A percentile compares a stretch with the other conserved stretches of the same genome.
phyloP scores from a whole-genome alignment of 1,140 invertebrate species.

The Tetramorium alpestre region DNA sequence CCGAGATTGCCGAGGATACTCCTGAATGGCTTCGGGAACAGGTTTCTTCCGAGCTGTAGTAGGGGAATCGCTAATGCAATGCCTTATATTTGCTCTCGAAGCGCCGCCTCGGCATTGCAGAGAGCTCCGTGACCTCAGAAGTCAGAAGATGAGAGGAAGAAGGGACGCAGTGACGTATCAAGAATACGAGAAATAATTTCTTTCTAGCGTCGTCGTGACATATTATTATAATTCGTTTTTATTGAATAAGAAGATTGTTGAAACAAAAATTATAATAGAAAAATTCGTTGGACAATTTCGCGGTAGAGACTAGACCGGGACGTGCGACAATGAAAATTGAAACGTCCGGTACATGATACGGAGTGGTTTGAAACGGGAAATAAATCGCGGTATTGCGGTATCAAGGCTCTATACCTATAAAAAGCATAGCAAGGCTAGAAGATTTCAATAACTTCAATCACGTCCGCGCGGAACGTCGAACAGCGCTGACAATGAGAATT shows the following conservation, averaged over 20 bases:
- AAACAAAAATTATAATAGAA: background rate
- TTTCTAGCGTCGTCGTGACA: too few species aligned
- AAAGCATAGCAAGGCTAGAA: background rate
- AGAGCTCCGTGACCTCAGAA: background rate
- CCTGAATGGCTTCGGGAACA: background rate
- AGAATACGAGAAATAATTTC: background rate
- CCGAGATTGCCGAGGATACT: background rate
- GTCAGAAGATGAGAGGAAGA: background rate
- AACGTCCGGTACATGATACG: background rate
- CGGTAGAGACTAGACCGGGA: background rate
- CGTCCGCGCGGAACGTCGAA: background rate
- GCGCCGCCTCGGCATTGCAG: background rate
- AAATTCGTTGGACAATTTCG: background rate
- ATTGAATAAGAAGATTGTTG: background rate
- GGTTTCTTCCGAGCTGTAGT: conserved; percentile 1
- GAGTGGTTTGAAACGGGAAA: background rate
- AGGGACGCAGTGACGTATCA: background rate
- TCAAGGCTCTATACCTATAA: conserved; percentile 8
- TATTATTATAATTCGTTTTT: conserved; percentile 10
- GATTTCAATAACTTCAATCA: background rate
- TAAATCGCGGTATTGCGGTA: background rate
- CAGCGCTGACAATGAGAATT: conserved; percentile 19
- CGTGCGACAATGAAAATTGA: background rate
- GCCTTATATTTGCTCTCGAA: background rate
- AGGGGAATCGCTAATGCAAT: background rate